Conservation (phyloP, 2,113 vertebrate species). For the Scatophagus argus region DNA sequence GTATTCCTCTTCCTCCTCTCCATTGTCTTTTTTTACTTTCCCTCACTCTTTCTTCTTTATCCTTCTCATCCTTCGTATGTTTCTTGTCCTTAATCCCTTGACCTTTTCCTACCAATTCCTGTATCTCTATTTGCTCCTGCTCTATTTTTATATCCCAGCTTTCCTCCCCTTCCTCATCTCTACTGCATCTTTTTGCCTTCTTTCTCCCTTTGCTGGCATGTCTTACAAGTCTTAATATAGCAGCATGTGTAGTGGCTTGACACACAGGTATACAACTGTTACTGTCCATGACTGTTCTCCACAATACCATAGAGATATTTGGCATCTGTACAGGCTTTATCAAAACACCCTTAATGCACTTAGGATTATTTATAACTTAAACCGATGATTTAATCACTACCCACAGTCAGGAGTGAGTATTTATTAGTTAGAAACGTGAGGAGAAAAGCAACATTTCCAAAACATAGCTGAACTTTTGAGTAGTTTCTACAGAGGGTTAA, state of each 20-base stretch:
- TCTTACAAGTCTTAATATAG: not conserved
- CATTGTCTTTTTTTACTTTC: not conserved
- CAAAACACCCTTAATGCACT: conserved; percentile 35
- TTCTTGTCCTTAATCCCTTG: not conserved
- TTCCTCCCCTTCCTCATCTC: not conserved
- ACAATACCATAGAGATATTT: conserved; percentile 23
- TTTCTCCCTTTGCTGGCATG: not conserved
- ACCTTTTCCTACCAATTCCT: not conserved
- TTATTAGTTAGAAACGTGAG: not conserved
- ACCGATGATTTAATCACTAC: conserved; percentile 29
- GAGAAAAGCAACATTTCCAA: conserved; percentile 1
- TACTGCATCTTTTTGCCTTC: not conserved
- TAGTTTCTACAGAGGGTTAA: not conserved
- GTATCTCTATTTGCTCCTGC: not conserved
- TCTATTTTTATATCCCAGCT: not conserved
- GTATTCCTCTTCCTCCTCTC: not conserved
- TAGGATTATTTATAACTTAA: conserved; percentile 16
- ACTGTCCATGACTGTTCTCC: not conserved
- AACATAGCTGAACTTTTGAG: conserved; percentile 1
- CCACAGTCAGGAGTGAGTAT: not conserved
- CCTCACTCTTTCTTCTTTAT: no score
- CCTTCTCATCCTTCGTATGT: not conserved
- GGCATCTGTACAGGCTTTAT: conserved; percentile 7
- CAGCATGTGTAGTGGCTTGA: conserved; percentile 1
- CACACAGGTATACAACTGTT: not conserved